These are phyloP conservation scores for Phocoena sinus DNA, from an alignment of 2,113 vertebrate species.

Conservation along the genomic window DNA sequence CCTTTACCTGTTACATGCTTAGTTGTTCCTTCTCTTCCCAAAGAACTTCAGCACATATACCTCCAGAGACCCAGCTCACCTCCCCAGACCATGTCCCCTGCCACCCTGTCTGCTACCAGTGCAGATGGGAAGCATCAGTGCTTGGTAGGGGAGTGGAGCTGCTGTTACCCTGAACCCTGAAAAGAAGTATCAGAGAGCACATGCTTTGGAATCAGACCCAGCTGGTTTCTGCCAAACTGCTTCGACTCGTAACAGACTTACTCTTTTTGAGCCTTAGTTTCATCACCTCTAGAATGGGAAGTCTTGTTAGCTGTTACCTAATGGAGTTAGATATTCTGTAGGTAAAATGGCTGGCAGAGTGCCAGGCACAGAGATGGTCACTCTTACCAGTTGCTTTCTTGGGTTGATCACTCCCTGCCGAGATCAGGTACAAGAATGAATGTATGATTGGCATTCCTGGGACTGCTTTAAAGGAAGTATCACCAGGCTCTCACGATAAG, in stretches of 20 bases:
- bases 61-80: neutral
- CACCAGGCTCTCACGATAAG: neutral
- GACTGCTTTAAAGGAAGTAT: neutral
- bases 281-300: neutral
- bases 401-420: neutral
- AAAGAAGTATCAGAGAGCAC: neutral
- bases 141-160: neutral
- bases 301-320: neutral
- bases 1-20: neutral
- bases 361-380: neutral
- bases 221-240: neutral
- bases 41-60: neutral
- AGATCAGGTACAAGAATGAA: neutral
- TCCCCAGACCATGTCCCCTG: no score
- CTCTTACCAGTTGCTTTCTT: neutral
- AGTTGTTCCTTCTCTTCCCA: fast-evolving
- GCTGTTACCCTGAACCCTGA: neutral
- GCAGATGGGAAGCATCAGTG: neutral
- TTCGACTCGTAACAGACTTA: neutral
- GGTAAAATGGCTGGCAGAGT: no score
- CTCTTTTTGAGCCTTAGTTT: neutral
- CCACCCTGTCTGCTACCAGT: neutral
- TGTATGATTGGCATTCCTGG: neutral
- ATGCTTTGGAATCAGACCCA: neutral
- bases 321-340: neutral